These are phyloP conservation scores for Urocyon cinereoargenteus DNA, from an alignment of 2,797 vertebrate species.

Conservation along the genomic window DNA sequence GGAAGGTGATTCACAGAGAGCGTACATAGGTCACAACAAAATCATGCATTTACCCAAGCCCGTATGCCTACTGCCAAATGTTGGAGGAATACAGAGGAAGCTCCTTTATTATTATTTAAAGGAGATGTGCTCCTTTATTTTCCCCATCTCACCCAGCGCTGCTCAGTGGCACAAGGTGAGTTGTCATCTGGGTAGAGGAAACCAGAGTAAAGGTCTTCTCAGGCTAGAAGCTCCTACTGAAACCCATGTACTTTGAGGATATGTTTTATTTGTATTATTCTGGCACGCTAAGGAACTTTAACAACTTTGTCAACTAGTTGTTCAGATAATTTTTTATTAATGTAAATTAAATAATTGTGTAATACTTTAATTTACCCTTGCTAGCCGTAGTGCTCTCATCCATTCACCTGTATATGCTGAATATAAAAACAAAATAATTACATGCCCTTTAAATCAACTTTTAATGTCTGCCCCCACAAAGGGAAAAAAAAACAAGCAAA, in stretches of 20 bases:
- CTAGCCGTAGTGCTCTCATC: background rate
- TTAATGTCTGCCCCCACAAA: background rate
- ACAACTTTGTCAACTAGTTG: background rate
- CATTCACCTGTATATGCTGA: background rate
- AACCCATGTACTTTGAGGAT: background rate
- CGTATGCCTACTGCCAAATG: rapidly evolving
- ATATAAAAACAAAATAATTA: background rate
- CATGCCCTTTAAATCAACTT: background rate
- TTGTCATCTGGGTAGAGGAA: no score
- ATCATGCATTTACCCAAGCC: background rate
- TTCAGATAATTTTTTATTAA: background rate
- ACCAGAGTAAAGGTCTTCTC: background rate
- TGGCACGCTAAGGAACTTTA: background rate
- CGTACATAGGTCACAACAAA: background rate
- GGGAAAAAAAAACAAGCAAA: background rate
- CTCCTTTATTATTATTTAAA: no score
- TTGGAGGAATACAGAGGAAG: background rate
- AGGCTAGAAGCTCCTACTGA: background rate
- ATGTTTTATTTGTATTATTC: background rate
- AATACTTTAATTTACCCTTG: background rate
- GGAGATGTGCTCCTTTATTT: no score
- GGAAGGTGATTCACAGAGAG: background rate
- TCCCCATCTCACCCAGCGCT: background rate
- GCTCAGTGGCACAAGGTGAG: background rate
- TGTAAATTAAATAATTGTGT: background rate